These are phyloP conservation scores for Antrozous pallidus DNA, from an alignment of 2,797 vertebrate genomes.

Conservation along the genomic window DNA sequence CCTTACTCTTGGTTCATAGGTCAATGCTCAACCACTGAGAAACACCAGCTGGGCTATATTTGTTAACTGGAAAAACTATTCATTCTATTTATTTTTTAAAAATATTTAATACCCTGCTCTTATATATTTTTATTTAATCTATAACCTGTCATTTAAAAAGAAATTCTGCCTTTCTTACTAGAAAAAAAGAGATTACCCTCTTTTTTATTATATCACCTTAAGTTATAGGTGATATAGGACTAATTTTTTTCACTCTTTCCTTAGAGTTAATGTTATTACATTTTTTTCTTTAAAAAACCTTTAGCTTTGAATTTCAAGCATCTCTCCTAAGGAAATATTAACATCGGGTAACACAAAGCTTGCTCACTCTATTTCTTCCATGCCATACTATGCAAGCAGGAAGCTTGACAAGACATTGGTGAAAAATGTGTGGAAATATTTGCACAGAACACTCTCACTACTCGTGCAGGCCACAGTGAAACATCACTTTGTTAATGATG, in stretches of 20 bases:
- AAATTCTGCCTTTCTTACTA: background rate
- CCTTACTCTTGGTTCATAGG: too few species aligned
- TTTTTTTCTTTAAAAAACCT: background rate
- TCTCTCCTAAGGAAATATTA: background rate
- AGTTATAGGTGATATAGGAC: background rate
- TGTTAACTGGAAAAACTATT: background rate
- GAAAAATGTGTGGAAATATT: background rate
- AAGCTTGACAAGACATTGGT: background rate
- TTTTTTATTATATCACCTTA: background rate
- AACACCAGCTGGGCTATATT: background rate
- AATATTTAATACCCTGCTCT: background rate
- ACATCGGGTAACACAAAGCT: background rate
- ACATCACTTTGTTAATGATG: background rate
- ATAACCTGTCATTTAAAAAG: background rate
- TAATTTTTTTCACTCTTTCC: background rate
- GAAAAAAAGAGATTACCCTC: background rate
- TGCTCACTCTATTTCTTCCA: background rate
- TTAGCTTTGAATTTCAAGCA: slow-evolving; percentile 9
- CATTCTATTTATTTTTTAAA: background rate
- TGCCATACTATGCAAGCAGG: background rate
- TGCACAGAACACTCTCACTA: background rate
- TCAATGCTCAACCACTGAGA: too few species aligned
- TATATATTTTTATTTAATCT: background rate
- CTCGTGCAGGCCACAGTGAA: background rate
- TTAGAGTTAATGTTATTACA: background rate